Base-by-base conservation (phyloP, 2,113 vertebrate species). In the Rhinolophus sinicus region DNA sequence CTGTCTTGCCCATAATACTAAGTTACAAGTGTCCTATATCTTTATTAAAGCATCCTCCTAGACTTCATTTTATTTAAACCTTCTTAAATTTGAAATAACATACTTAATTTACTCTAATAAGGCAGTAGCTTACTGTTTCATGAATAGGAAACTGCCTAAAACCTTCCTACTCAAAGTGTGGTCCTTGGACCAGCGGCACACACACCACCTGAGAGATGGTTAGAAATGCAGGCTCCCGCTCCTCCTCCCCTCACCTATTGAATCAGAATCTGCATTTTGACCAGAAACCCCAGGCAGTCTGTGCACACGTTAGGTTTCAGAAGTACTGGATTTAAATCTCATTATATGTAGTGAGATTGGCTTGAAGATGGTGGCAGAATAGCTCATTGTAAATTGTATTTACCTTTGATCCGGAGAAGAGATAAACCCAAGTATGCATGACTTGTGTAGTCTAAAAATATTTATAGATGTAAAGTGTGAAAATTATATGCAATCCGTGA, bases 361-460 rank as follows among this genome's bases (percentile, higher is more conserved):
- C 82, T 81, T 70, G 30, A 86, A 78, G 40, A 77, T 89, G 86
- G 22, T 73, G 54, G 35, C 47, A 90, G 38, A 54, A 56, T 15
- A 38, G n/a, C 47, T 93, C 10, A 21, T 81, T 92, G 44, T 90
- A 84, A 90, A 62, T 88, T 92, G 24, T 24, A 70, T 83, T 96
- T 86, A 64, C 56, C 35, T 76, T 88, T 82, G 56, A 87, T 96
- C 6, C 93, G 3, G 4, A 95, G 44, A 38, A 93, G 75, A 91
- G 54, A 70, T 44, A 77, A 96, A 85, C 47, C 47, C 5, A 91
- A 65, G 19, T 76, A 13, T 38, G 35, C 38, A 92, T 72, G 77
- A 84, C 12, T 65, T 85, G 13, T 22, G 0, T 60, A 33, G n/a
- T 81, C 88, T 94, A 82, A 96, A 95, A 96, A 93, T 97, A 75